Percentiles rank a stretch among this genome's conserved stretches.
phyloP scores from a whole-genome alignment of 30 jellyfish, hydroid and myxozoan genomes.

The Hydractinia echinata region DNA sequence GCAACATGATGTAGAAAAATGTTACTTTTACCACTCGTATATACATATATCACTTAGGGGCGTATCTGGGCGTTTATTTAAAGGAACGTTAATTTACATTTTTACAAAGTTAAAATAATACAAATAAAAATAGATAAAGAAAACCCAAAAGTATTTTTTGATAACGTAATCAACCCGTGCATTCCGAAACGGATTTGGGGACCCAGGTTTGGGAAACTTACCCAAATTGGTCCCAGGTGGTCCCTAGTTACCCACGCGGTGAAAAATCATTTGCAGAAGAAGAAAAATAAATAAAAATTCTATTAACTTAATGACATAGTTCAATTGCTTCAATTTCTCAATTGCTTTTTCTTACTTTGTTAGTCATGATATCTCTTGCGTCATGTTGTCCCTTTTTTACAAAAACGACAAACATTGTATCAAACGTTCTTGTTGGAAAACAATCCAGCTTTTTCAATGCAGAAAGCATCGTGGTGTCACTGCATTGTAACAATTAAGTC shows the following conservation, averaged over 20 bases:
- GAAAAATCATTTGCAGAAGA: background rate
- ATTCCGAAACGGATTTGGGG: too few species aligned
- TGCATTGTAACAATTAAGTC: constrained; percentile 32
- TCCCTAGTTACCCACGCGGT: too few species aligned
- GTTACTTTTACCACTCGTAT: too few species aligned
- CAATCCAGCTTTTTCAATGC: constrained; percentile 55
- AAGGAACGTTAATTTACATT: background rate
- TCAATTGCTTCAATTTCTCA: background rate
- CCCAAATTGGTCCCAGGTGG: too few species aligned
- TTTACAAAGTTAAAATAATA: background rate
- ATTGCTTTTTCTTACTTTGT: constrained; percentile 39
- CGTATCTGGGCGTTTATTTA: background rate
- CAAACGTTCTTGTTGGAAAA: constrained; percentile 68
- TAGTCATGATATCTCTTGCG: constrained; percentile 51
- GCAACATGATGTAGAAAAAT: too few species aligned
- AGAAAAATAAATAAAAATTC: background rate
- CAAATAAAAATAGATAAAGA: background rate
- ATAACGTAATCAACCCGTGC: too few species aligned
- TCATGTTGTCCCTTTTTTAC: constrained; percentile 74
- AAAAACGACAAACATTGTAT: constrained; percentile 64
- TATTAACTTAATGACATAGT: background rate
- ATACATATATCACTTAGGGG: too few species aligned
- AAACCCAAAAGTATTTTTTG: background rate
- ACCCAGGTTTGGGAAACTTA: too few species aligned
- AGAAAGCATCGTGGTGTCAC: constrained; percentile 33